These are phyloP conservation scores for Aix galericulata DNA, from an alignment of 2,113 vertebrate genomes.

Conservation along the genomic window DNA sequence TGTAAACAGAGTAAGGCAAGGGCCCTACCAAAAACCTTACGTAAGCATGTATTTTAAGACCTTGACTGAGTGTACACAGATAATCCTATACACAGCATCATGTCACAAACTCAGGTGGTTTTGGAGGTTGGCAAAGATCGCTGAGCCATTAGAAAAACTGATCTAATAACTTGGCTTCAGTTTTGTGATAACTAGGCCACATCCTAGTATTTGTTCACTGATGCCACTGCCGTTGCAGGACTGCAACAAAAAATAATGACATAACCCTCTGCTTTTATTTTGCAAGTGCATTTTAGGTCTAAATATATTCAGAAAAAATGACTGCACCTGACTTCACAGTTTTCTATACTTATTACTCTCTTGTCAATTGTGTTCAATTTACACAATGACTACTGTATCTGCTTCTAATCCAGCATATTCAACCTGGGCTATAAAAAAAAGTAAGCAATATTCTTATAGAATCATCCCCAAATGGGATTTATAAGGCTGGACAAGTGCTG, in stretches of 20 bases:
- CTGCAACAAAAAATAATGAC: neutral
- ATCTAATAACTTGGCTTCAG: neutral
- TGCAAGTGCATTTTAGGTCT: neutral
- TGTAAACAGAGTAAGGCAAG: neutral
- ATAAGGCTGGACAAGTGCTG: neutral
- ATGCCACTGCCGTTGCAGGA: neutral
- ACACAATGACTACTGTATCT: neutral
- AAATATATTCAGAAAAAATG: neutral
- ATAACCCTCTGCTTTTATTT: neutral
- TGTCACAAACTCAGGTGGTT: neutral
- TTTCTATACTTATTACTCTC: neutral
- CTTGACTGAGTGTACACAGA: neutral
- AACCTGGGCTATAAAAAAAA: neutral
- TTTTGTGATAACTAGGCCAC: slow-evolving; percentile 10
- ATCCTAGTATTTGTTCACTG: neutral
- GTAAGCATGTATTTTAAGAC: neutral
- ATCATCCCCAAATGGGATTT: neutral
- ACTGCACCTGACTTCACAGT: neutral
- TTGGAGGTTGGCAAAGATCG: neutral
- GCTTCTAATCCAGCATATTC: neutral
- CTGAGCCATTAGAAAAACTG: neutral
- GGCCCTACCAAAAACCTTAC: neutral
- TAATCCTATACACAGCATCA: neutral
- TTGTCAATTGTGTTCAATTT: neutral
- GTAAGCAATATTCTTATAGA: neutral